Conservation (phyloP, 2,113 vertebrate genomes). For the Actenoides lindsayi region DNA sequence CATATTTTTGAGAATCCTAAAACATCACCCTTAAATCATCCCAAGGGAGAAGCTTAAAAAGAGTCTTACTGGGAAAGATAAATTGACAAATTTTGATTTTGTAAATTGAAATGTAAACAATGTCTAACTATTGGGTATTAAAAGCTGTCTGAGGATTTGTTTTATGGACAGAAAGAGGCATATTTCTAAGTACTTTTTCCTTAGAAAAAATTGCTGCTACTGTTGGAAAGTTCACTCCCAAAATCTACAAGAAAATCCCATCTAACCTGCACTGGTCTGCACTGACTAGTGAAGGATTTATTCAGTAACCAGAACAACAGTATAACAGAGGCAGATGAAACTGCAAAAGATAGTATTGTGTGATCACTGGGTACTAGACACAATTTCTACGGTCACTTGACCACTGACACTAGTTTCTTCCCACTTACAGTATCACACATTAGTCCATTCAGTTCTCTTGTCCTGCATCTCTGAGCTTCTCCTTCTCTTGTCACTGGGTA, state of each 20-base stretch:
- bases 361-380: neutral
- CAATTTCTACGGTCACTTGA: fast-evolving
- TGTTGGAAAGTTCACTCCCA: neutral
- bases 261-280: neutral
- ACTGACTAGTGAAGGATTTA: neutral
- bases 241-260: neutral
- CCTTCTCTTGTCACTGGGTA: neutral
- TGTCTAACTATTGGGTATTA: neutral
- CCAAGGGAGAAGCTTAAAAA: neutral
- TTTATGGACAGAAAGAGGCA: neutral
- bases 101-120: neutral
- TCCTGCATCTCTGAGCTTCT: neutral
- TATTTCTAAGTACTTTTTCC: neutral
- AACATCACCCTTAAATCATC: neutral
- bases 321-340: neutral
- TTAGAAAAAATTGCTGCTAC: neutral
- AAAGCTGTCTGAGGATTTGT: neutral
- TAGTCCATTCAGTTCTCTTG: neutral
- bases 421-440: neutral
- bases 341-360: neutral
- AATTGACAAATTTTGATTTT: neutral
- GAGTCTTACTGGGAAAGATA: neutral
- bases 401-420: neutral
- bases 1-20: neutral
- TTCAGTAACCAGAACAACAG: neutral